Evolutionary conservation across 2,797 vertebrate species (phyloP).

Genomic region (Myripristis jacobus): DNA sequence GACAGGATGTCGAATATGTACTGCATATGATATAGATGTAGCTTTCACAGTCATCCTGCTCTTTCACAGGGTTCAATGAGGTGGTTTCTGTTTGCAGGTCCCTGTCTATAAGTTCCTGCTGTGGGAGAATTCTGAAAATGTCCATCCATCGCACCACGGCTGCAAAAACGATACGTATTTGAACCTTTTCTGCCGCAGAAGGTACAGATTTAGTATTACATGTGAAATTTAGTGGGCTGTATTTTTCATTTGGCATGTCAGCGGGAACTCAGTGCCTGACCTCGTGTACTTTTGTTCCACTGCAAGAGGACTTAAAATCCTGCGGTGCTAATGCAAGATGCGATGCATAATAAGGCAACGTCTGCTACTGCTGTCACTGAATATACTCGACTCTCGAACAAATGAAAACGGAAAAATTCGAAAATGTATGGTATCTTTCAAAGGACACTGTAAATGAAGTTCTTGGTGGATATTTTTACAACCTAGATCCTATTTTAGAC

Average conservation of each 20-base stretch:
- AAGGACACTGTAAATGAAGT: not conserved
- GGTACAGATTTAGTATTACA: no score
- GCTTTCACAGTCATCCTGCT: constrained; percentile 63
- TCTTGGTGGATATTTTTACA: not conserved
- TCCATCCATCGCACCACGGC: no score
- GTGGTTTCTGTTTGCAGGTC: constrained; percentile 24
- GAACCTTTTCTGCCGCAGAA: not conserved
- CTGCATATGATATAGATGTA: constrained; percentile 36
- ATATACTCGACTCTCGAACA: not conserved
- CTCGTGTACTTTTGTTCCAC: not conserved
- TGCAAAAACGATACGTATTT: not conserved
- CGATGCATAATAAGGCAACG: not conserved
- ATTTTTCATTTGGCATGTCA: no score
- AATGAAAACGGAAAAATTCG: no score
- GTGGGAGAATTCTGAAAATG: not conserved
- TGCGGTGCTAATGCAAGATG: not conserved
- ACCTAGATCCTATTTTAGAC: not conserved
- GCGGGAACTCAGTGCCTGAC: not conserved
- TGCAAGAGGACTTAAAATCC: not conserved
- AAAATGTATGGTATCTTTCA: no score
- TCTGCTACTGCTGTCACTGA: not conserved
- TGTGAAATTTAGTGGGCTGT: no score
- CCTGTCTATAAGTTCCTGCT: no score
- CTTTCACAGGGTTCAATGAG: constrained; percentile 34
- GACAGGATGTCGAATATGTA: constrained; percentile 72